Evolutionary conservation across 2,888 invertebrate species (phyloP), one percentile per base, ranked within the genome.

Genomic region (Leptopilina myrica): DNA sequence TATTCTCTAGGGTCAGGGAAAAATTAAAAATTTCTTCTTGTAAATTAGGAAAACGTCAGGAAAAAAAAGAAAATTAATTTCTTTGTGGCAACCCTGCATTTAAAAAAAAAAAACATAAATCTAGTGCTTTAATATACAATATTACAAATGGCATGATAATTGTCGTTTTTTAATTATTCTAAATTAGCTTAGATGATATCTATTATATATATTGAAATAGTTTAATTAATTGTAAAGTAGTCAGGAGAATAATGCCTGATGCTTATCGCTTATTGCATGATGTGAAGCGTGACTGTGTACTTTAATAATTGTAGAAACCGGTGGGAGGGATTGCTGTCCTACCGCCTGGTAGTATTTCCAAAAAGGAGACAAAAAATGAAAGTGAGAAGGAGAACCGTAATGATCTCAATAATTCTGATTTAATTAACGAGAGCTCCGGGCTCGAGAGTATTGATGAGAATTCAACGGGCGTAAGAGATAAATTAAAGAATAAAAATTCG

Each of bases 241-340:
- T 9, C 15, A 64, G 69, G 26, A 46, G 33, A 56, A 33, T 33
- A 33, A 56, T 78, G 76, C 78, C 43, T 77, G 73, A 43, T 79
- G 84, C 80, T 81, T 82, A 77, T 81, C 59, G 89, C 87, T 88
- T 88, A 85, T 85, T 90, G 90, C 90, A 90, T 89, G 90, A 86
- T 82, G 85, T 86, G 84, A 87, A 84, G 89, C 89, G 88, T 90
- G 85, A 90, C 86, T 87, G 87, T 86, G 87, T 88, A 87, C 87
- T 89, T 88, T 89, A 86, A n/a, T n/a, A 20, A 83, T 93, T 93
- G 76, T 93, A 97, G 97, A 96, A 96, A 93, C 96, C 96, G 43
- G 93, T 96, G 53, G 97, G 97, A 69, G 97, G 97, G 9, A 95
- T 97, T 80, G 95, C 96, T 82, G 97, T 97, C 84, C 94, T 97